These are phyloP conservation scores for Heliocidaris erythrogramma DNA, from an alignment of 35 echinoderm and acorn worm genomes.

Conservation along the genomic window DNA sequence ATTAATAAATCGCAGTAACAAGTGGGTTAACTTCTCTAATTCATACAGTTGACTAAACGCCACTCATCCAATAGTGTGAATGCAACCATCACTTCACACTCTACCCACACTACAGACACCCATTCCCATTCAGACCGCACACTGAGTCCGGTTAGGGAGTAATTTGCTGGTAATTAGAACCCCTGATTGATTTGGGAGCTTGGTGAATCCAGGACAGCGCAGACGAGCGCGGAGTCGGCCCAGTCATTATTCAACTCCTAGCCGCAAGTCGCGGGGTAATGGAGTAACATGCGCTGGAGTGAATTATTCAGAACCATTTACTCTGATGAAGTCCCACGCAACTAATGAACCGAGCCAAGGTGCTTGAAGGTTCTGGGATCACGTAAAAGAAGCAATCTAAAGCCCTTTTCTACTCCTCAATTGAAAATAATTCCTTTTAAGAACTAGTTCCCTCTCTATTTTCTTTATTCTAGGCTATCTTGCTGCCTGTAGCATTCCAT, in stretches of 20 bases:
- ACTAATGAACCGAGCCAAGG: not conserved
- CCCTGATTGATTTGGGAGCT: conserved; percentile 40
- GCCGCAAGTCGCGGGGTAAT: conserved; percentile 11
- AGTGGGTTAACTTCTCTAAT: not conserved
- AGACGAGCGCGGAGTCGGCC: not conserved
- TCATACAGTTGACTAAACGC: not conserved
- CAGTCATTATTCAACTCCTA: not conserved
- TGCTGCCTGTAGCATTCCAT: not conserved
- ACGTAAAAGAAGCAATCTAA: not conserved
- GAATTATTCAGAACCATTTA: conserved; percentile 39
- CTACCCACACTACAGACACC: not conserved
- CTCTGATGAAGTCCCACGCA: not conserved
- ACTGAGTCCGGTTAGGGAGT: not conserved
- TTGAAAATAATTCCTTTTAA: not conserved
- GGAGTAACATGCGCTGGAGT: conserved; percentile 9
- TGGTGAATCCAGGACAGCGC: not conserved
- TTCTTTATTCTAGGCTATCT: not conserved
- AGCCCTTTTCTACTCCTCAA: not conserved
- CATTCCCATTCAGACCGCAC: conserved; percentile 32
- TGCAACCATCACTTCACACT: not conserved
- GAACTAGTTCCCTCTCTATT: not conserved
- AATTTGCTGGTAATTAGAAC: conserved; percentile 22
- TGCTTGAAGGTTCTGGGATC: not conserved
- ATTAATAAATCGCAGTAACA: not conserved
- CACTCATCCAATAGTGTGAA: conserved; percentile 16